These are phyloP conservation scores for Psilopogon haemacephalus DNA, from an alignment of 2,113 vertebrate species.

Conservation along the genomic window DNA sequence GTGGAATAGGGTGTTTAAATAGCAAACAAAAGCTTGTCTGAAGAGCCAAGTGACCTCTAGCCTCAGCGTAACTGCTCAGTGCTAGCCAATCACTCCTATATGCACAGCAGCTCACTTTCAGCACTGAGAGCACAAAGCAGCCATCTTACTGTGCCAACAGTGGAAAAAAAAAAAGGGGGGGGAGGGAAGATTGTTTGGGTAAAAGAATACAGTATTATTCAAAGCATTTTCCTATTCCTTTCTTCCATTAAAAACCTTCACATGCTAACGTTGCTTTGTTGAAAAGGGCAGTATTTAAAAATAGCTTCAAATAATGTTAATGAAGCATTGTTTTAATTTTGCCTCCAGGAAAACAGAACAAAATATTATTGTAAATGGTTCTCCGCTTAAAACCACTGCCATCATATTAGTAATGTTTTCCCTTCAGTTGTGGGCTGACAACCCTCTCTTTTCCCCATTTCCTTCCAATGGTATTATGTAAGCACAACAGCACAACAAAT, in stretches of 20 bases:
- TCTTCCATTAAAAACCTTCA: background rate
- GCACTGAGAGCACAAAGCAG: background rate
- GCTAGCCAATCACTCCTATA: background rate
- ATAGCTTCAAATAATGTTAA: conserved; percentile 53
- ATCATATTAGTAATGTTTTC: background rate
- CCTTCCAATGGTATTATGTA: background rate
- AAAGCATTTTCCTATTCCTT: background rate
- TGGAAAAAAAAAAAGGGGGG: background rate
- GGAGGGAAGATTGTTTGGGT: background rate
- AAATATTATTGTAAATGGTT: background rate
- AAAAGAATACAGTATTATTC: background rate
- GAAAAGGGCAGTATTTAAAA: conserved; percentile 42
- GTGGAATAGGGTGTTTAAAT: background rate
- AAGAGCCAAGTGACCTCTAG: background rate
- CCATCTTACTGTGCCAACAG: background rate
- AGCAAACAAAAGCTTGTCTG: background rate
- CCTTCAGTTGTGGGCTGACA: conserved; percentile 5
- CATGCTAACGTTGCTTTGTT: conserved; percentile 7
- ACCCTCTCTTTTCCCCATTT: background rate
- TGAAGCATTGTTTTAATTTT: conserved; percentile 49
- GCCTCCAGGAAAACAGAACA: background rate
- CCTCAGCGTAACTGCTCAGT: background rate
- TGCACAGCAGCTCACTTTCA: background rate
- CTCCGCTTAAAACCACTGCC: conserved; percentile 3
- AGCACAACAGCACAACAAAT: background rate